Percentiles rank a stretch among this genome's conserved stretches.
Conservation (phyloP, 2,888 invertebrate genomes). For the Oligia strigilis region DNA sequence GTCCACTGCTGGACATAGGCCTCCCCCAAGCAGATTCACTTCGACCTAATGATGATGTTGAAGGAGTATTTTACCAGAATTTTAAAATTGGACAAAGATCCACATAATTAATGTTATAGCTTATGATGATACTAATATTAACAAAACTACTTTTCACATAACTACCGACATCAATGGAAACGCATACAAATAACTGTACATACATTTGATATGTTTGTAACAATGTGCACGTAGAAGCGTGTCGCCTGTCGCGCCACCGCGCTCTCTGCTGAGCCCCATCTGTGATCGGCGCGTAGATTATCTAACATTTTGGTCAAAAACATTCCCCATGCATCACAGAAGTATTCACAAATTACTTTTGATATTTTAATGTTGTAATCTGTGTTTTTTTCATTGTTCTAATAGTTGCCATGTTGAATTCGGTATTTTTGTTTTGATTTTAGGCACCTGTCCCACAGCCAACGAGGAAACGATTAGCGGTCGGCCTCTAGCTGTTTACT, state of each 20-base stretch:
- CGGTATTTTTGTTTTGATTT: neutral
- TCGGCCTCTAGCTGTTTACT: neutral
- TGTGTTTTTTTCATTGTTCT: slow-evolving; percentile 10
- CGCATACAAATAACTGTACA: slow-evolving; percentile 75
- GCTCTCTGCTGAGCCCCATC: slow-evolving; percentile 53
- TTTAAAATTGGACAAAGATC: neutral
- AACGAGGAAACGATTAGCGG: neutral
- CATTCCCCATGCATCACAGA: slow-evolving; percentile 48
- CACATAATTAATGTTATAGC: neutral
- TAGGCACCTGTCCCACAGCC: neutral
- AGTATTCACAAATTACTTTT: slow-evolving; percentile 49
- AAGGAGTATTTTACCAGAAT: neutral
- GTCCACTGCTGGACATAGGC: too few species aligned
- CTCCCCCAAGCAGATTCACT: too few species aligned
- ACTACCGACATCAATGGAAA: slow-evolving; percentile 72
- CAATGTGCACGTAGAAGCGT: slow-evolving; percentile 76
- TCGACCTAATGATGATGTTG: neutral
- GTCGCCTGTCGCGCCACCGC: slow-evolving; percentile 71
- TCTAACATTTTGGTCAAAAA: slow-evolving; percentile 60
- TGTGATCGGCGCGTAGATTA: slow-evolving; percentile 59
- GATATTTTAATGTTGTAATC: slow-evolving; percentile 47
- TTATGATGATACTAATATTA: neutral
- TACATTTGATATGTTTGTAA: slow-evolving; percentile 69
- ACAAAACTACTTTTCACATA: neutral
- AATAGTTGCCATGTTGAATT: slow-evolving; percentile 9